These are phyloP conservation scores for Oophaga pumilio DNA, from an alignment of 2,113 vertebrate species.

Conservation along the genomic window DNA sequence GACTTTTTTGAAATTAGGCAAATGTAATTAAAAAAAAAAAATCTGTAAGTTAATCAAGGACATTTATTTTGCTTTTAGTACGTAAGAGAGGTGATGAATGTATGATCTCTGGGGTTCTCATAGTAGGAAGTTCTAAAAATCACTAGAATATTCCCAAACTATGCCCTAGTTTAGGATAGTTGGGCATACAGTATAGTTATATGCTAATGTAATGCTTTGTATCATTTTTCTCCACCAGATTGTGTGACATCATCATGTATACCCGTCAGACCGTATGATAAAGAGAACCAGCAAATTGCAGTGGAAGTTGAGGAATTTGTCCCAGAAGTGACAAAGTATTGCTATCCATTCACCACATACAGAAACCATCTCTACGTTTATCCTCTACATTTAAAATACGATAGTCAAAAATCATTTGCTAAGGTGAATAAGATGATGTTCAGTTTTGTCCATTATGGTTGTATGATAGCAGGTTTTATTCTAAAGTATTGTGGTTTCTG, in stretches of 20 bases:
- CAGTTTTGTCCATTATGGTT: neutral
- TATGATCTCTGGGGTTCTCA: no score
- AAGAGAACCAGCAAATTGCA: conserved; percentile 77
- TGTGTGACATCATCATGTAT: conserved; percentile 90
- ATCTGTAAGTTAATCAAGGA: neutral
- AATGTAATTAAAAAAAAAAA: neutral
- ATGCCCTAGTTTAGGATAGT: no score
- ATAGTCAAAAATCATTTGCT: conserved; percentile 95
- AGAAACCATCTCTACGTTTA: conserved; percentile 94
- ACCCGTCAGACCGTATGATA: conserved; percentile 90
- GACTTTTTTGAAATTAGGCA: neutral
- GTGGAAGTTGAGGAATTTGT: conserved; percentile 94
- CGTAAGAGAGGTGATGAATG: neutral
- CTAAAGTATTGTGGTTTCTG: neutral
- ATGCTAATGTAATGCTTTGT: neutral
- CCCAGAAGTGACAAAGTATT: conserved; percentile 88
- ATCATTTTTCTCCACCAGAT: conserved; percentile 70
- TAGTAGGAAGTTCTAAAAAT: no score
- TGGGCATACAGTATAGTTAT: neutral
- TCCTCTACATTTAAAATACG: conserved; percentile 93
- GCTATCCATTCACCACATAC: conserved; percentile 90
- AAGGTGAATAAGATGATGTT: conserved; percentile 76
- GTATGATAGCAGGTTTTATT: neutral
- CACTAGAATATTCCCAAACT: no score
- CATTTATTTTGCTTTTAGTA: neutral